Percentiles rank a stretch among this genome's conserved stretches.
Evolutionary conservation across 2,797 vertebrate species (phyloP).

Genomic region (Sebastes taczanowskii): DNA sequence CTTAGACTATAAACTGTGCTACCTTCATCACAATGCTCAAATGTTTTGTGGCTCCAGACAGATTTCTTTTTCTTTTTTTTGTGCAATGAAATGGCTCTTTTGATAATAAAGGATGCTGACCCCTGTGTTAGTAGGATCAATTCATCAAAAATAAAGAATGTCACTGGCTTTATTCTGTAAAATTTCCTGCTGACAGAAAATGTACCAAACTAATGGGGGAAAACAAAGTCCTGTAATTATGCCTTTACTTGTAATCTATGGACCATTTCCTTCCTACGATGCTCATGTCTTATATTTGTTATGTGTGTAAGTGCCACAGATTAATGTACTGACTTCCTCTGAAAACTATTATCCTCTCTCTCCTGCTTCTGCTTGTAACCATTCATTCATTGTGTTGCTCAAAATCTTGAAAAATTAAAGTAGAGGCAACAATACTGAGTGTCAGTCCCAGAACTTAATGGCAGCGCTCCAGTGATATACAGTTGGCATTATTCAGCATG

Average conservation of each 20-base stretch:
- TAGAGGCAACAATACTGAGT: not conserved
- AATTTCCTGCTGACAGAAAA: not conserved
- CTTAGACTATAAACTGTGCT: no score
- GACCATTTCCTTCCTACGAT: not conserved
- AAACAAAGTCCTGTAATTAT: not conserved
- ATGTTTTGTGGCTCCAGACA: no score
- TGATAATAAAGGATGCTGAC: no score
- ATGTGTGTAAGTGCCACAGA: not conserved
- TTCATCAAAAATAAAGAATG: not conserved
- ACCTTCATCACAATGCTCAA: no score
- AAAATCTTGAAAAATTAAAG: conserved; percentile 12
- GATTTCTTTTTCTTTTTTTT: no score
- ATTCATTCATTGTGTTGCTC: not conserved
- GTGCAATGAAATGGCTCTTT: no score
- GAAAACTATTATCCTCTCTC: not conserved
- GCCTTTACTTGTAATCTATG: not conserved
- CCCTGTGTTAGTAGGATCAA: no score
- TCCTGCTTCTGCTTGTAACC: not conserved
- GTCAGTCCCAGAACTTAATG: conserved; percentile 6
- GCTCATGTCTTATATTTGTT: not conserved
- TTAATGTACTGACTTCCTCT: not conserved
- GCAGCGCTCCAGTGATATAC: conserved; percentile 10
- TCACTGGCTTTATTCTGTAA: not conserved
- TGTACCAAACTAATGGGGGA: not conserved
- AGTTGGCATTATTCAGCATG: conserved; percentile 23